Conservation (phyloP, 2,888 invertebrate genomes). For the Barypeithes pellucidus region DNA sequence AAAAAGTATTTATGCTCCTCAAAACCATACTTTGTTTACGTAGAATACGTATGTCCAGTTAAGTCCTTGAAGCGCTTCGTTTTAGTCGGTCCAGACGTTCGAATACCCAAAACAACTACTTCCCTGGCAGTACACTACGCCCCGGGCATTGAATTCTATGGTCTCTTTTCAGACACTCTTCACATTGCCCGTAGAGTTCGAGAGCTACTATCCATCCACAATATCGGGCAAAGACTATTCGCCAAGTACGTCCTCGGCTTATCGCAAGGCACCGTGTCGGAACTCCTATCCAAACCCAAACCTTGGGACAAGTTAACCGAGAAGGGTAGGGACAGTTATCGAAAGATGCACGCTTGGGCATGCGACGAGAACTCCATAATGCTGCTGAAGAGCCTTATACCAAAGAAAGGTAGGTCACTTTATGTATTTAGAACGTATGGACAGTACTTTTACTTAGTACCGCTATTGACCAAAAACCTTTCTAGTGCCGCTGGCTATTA, state of each 20-base stretch:
- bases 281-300: constrained; percentile 98
- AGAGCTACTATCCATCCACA: constrained; percentile 95
- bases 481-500: too few species aligned
- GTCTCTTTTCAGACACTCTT: constrained; percentile 86
- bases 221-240: constrained; percentile 98
- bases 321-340: constrained; percentile 98
- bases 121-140: too few species aligned
- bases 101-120: too few species aligned
- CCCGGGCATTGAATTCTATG: too few species aligned
- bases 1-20: too few species aligned
- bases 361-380: constrained; percentile 97
- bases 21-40: too few species aligned
- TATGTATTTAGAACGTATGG: too few species aligned
- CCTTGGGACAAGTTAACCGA: constrained; percentile 99
- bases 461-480: too few species aligned
- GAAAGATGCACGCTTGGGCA: constrained; percentile 99
- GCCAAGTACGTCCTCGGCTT: constrained; percentile 98
- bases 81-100: too few species aligned
- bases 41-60: too few species aligned
- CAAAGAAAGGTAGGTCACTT: constrained; percentile 89
- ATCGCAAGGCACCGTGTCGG: constrained; percentile 98
- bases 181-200: constrained; percentile 94
- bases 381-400: constrained; percentile 97
- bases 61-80: too few species aligned
- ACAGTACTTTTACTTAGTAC: too few species aligned